Conservation (phyloP, 1,140 invertebrate species). For the Tribolium madens region DNA sequence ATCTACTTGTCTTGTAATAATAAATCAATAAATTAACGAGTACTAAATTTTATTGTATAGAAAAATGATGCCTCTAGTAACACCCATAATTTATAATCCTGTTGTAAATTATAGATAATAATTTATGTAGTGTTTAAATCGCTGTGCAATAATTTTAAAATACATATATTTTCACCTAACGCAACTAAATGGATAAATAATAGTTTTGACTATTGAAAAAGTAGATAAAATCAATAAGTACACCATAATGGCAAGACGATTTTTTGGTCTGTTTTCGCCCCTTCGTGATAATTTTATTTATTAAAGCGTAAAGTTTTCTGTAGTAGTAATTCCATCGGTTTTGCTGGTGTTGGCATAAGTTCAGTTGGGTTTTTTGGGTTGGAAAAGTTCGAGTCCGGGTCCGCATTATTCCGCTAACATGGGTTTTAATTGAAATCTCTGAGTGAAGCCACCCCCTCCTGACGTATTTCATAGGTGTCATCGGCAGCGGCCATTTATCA, state of each 20-base stretch:
- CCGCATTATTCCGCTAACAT: conserved; percentile 65
- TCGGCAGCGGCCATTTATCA: conserved; percentile 65
- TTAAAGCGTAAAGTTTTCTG: conserved; percentile 27
- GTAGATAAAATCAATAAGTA: neutral
- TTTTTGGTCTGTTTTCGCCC: neutral
- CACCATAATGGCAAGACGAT: neutral
- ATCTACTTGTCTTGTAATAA: conserved; percentile 6
- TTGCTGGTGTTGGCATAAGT: conserved; percentile 40
- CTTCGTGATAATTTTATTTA: conserved; percentile 18
- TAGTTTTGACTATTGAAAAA: neutral
- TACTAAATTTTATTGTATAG: conserved; percentile 6
- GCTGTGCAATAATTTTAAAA: conserved; percentile 21
- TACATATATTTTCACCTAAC: neutral
- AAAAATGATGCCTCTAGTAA: neutral
- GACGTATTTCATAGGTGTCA: conserved; percentile 66
- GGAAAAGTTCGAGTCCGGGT: conserved; percentile 42
- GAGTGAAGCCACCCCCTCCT: conserved; percentile 57
- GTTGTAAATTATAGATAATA: conserved; percentile 32
- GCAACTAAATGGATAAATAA: neutral
- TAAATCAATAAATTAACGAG: conserved; percentile 18
- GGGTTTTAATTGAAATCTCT: conserved; percentile 66
- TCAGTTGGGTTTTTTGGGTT: conserved; percentile 26
- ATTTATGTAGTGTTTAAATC: conserved; percentile 22
- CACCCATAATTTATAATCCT: conserved; percentile 1
- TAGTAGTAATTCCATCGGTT: conserved; percentile 29